Evolutionary conservation across 1,140 invertebrate species (phyloP).

Genomic region (Archegozetes longisetosus): DNA sequence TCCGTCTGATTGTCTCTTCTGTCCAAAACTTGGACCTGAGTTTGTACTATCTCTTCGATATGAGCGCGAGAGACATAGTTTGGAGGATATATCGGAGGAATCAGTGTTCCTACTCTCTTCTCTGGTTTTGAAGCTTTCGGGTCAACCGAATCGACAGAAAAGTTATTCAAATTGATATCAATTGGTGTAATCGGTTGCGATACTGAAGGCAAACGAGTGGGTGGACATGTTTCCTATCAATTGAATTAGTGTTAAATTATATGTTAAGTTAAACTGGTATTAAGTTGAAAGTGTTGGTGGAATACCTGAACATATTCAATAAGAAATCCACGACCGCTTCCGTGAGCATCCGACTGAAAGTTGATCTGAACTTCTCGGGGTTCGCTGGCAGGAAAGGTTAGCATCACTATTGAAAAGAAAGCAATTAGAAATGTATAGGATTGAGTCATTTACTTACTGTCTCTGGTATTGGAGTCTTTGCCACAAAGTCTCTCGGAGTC

Average conservation of each 20-base stretch:
- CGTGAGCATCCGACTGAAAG: slow-evolving; percentile 16
- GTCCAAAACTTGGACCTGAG: background rate
- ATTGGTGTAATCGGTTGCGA: background rate
- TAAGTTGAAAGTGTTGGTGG: background rate
- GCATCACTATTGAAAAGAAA: slow-evolving; percentile 2
- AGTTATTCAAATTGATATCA: background rate
- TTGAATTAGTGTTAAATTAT: background rate
- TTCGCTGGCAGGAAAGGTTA: background rate
- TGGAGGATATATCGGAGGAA: slow-evolving; percentile 17
- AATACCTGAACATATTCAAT: slow-evolving; percentile 18
- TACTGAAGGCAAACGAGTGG: slow-evolving; percentile 3
- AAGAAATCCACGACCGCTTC: slow-evolving; percentile 18
- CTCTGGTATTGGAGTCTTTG: slow-evolving; percentile 14
- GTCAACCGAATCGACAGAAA: background rate
- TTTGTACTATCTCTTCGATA: background rate
- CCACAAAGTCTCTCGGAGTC: slow-evolving; percentile 22
- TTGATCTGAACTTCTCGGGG: slow-evolving; percentile 11
- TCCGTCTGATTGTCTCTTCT: too few species aligned
- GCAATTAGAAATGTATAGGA: background rate
- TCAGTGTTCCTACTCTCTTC: background rate
- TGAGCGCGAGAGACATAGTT: slow-evolving; percentile 18
- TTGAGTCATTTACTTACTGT: slow-evolving; percentile 14
- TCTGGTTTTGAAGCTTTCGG: background rate
- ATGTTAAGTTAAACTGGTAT: background rate
- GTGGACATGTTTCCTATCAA: background rate